Base-by-base conservation (phyloP, 2,113 vertebrate species). In the Tachysurus vachellii region DNA sequence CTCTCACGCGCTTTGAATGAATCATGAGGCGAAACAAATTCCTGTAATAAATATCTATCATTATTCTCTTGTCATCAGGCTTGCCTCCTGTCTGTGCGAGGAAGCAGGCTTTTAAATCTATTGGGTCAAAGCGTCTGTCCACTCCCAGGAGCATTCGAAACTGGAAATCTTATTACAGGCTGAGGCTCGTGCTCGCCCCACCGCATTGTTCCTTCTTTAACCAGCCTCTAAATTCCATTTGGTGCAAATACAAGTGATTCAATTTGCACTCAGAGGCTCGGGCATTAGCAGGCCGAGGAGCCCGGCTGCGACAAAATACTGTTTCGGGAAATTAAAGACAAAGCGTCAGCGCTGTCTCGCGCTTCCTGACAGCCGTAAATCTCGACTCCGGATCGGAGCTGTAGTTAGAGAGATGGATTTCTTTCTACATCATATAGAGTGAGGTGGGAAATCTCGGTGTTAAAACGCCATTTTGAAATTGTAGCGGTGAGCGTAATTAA, bases 21-120 rank as follows among this genome's bases (percentile, higher is more conserved):
- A 93, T 93, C 93, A 88, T 56, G 92, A 91, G 93, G 92, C 92
- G 94, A 94, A 95, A 93, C 93, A 93, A 93, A 95, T 94, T 94
- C 93, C 93, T 92, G 92, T 93, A 94, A 95, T 95, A 96, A 95
- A 95, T 95, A 95, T 95, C 94, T 94, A 95, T 95, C 93, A 94
- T 94, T 94, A 94, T 94, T 94, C 93, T 94, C 94, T 93, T 90
- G 89, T 93, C 90, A 91, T 93, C 94, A 93, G 93, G 91, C 70
- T 87, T 94, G 92, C 93, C 94, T 93, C 93, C 93, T 94, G 94
- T 95, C 93, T 92, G 92, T 87, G 90, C 91, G 92, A 93, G 91
- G 93, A 94, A 94, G 93, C 83, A 90, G 93, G 94, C 94, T 95
- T 95, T 96, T 95, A 96, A 95, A 96, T 95, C 94, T 95, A 95